Evolutionary conservation across 1,140 invertebrate species (phyloP).

Genomic region (Drosophila sturtevanti): DNA sequence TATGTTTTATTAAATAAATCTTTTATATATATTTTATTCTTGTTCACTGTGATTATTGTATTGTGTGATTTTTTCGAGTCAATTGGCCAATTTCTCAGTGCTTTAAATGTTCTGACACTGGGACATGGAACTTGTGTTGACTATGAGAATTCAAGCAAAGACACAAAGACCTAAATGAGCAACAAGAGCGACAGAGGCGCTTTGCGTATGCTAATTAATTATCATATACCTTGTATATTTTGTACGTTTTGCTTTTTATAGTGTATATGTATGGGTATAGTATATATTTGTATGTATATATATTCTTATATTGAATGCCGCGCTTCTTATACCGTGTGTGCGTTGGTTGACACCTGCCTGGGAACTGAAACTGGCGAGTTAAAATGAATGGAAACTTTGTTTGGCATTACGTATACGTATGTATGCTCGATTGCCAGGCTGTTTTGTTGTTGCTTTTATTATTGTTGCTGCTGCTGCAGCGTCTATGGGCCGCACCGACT

Average conservation of each 20-base stretch:
- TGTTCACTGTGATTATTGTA: conserved; percentile 1
- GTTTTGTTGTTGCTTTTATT: conserved; percentile 19
- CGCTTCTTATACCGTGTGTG: conserved; percentile 40
- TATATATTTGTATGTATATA: conserved; percentile 26
- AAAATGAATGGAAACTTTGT: conserved; percentile 53
- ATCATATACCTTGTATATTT: conserved; percentile 19
- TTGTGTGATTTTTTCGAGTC: neutral
- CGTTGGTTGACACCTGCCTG: conserved; percentile 58
- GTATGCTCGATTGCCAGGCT: conserved; percentile 48
- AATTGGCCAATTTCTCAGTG: neutral
- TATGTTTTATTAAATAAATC: conserved; percentile 15
- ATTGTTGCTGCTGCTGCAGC: neutral
- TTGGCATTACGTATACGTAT: conserved; percentile 49
- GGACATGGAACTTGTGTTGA: neutral
- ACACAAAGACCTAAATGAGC: neutral
- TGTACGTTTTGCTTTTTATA: conserved; percentile 3
- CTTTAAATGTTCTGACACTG: neutral
- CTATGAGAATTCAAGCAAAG: conserved; percentile 6
- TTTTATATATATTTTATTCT: conserved; percentile 8
- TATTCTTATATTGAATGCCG: conserved; percentile 28
- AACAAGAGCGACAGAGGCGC: neutral
- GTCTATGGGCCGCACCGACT: neutral
- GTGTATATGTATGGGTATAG: conserved; percentile 21
- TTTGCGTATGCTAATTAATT: conserved; percentile 52
- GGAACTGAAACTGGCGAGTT: conserved; percentile 52